A percentile compares a stretch with the other conserved stretches of the same genome.
Evolutionary conservation across 23 tunicate genomes (phyloP).

Genomic region (Styela clava): DNA sequence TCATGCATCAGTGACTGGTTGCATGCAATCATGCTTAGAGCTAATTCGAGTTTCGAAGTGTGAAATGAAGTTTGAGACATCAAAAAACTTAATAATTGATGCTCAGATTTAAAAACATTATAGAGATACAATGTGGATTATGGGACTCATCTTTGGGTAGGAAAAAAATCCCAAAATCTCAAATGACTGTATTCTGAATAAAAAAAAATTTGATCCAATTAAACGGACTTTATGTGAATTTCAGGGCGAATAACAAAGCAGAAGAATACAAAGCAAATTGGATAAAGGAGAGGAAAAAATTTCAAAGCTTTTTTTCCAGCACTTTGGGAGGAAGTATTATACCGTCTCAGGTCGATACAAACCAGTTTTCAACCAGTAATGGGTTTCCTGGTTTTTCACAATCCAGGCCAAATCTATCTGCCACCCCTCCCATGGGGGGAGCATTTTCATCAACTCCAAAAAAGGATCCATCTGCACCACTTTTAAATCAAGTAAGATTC

Average conservation of each 20-base stretch:
- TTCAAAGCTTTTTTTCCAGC: slow-evolving; percentile 32
- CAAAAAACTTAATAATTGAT: no score
- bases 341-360: background rate
- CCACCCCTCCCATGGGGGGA: slow-evolving; percentile 5
- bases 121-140: no score
- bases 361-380: slow-evolving; percentile 6
- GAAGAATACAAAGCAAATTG: slow-evolving; percentile 39
- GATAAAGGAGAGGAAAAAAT: slow-evolving; percentile 55
- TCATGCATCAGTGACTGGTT: no score
- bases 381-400: background rate
- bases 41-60: no score
- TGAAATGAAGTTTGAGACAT: no score
- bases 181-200: no score
- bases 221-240: no score
- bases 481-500: slow-evolving; percentile 10
- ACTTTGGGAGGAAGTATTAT: slow-evolving; percentile 36
- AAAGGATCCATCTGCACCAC: slow-evolving; percentile 5
- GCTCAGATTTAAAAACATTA: no score
- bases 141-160: no score
- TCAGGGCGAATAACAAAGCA: slow-evolving; percentile 37
- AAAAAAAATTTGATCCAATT: no score
- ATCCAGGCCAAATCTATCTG: background rate
- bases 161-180: no score
- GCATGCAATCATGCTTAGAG: no score
- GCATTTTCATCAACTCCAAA: slow-evolving; percentile 21